Evolutionary conservation across 2,113 vertebrate genomes (phyloP).

Genomic region (Amia ocellicauda): DNA sequence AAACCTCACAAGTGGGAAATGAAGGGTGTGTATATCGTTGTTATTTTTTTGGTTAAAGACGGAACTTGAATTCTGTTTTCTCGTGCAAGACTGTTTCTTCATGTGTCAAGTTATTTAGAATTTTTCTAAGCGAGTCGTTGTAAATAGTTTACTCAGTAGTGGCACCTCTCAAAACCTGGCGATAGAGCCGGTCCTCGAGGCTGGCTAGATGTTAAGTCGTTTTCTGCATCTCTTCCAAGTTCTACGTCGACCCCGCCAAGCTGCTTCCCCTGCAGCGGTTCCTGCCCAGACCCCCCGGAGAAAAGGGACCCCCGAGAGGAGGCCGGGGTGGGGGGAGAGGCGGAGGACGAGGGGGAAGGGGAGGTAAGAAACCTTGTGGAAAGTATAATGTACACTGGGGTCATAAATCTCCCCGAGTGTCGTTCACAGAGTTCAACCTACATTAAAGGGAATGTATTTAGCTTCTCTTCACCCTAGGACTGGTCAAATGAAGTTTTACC

Average conservation of each 20-base stretch:
- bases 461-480: too few species aligned
- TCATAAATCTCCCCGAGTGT: neutral
- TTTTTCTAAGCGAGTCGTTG: too few species aligned
- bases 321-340: constrained; percentile 78
- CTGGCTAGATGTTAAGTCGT: too few species aligned
- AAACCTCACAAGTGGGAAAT: neutral
- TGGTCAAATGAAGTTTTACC: neutral
- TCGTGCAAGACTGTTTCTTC: too few species aligned
- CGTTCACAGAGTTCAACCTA: neutral
- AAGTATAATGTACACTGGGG: neutral
- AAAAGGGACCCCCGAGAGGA: constrained; percentile 84
- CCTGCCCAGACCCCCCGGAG: constrained; percentile 89
- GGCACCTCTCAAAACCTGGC: too few species aligned
- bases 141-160: too few species aligned
- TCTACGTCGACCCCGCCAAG: constrained; percentile 95
- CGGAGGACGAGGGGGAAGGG: constrained; percentile 73
- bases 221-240: too few species aligned
- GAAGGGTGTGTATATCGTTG: neutral
- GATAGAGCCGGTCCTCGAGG: too few species aligned
- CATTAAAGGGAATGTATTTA: too few species aligned
- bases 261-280: constrained; percentile 91
- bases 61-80: too few species aligned
- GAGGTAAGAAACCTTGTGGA: constrained; percentile 42
- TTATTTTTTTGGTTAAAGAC: neutral
- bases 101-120: too few species aligned